These are phyloP conservation scores for Latrodectus geometricus DNA, from an alignment of 1,140 invertebrate genomes.

Conservation along the genomic window DNA sequence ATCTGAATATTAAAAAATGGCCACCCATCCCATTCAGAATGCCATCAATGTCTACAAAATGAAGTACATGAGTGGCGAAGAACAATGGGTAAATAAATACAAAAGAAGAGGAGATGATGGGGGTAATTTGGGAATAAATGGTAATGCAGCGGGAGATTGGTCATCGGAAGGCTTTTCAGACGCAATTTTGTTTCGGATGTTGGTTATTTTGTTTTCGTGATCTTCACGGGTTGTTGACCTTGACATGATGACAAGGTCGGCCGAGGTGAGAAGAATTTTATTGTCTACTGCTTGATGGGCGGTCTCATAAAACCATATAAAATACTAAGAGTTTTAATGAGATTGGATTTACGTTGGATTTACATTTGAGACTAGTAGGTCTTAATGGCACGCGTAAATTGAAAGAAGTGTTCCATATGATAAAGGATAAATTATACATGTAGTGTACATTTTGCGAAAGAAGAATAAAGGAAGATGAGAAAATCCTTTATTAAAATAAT, in stretches of 20 bases:
- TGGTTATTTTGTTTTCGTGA: conserved; percentile 16
- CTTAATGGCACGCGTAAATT: too few species aligned
- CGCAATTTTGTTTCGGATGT: conserved; percentile 31
- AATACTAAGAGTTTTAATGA: neutral
- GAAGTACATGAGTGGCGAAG: conserved; percentile 44
- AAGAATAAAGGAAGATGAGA: too few species aligned
- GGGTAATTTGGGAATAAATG: conserved; percentile 31
- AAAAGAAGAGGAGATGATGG: neutral
- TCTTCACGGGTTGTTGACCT: conserved; percentile 30
- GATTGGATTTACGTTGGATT: too few species aligned
- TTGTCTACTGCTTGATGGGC: neutral
- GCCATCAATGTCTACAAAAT: conserved; percentile 45
- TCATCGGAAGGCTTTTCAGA: conserved; percentile 23
- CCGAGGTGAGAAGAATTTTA: neutral
- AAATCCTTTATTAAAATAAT: too few species aligned
- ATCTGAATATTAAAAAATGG: conserved; percentile 13
- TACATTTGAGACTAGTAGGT: too few species aligned
- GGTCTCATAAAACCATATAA: neutral
- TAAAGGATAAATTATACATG: too few species aligned
- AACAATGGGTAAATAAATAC: conserved; percentile 39
- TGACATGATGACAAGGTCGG: conserved; percentile 42
- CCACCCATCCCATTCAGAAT: conserved; percentile 23
- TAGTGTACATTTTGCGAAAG: too few species aligned
- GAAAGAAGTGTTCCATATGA: too few species aligned
- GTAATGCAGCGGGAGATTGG: conserved; percentile 39